Conservation (phyloP, 2,113 vertebrate species). For the Struthidea cinerea region DNA sequence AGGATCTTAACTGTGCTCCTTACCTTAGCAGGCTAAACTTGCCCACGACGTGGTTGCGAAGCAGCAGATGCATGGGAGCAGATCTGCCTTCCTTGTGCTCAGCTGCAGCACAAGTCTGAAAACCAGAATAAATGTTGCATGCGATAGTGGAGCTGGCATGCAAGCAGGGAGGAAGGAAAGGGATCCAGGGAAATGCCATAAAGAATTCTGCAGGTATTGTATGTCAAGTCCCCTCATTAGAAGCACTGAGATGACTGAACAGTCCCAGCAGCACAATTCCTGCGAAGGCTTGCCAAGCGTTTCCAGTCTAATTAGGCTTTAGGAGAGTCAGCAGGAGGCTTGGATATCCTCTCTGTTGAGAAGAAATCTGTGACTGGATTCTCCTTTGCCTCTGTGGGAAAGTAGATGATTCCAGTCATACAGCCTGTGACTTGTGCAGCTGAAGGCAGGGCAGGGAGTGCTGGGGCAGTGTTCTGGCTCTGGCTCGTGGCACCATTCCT, state of each 20-base stretch:
- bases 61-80: neutral
- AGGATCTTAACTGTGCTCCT: neutral
- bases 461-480: neutral
- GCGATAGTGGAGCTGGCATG: neutral
- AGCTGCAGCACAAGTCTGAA: neutral
- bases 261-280: neutral
- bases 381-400: neutral
- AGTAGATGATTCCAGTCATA: neutral
- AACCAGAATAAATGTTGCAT: neutral
- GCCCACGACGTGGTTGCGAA: neutral
- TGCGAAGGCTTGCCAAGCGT: constrained; percentile 8
- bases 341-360: neutral
- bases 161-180: neutral
- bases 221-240: neutral
- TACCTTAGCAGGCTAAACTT: neutral
- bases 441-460: neutral
- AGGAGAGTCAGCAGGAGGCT: neutral
- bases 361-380: neutral
- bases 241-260: neutral
- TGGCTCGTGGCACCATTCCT: neutral
- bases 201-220: neutral
- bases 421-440: neutral
- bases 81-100: neutral
- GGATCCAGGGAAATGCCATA: neutral
- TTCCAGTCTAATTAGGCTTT: constrained; percentile 43